phyloP scores from a whole-genome alignment of 2,888 invertebrate species.

The Marasmarcha lunaedactyla region DNA sequence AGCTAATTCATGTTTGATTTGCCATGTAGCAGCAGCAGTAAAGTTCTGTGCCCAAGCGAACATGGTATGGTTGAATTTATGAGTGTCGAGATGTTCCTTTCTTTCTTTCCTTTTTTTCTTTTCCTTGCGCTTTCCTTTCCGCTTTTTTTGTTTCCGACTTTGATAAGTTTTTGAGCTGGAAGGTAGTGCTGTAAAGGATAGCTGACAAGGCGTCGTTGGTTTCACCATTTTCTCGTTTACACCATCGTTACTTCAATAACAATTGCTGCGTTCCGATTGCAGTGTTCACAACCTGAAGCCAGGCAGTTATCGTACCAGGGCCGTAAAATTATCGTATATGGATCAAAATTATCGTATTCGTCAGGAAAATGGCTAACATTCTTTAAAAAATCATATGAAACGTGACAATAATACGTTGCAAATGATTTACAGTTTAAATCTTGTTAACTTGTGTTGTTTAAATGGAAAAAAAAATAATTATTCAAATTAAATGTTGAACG shows the following conservation, averaged over 20 bases:
- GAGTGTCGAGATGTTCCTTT: constrained; percentile 14
- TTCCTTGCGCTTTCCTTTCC: constrained; percentile 12
- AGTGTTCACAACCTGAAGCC: too few species aligned
- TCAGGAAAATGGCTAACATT: too few species aligned
- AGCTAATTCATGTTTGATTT: constrained; percentile 68
- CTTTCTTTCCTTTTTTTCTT: constrained; percentile 9
- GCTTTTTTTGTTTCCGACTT: constrained; percentile 23
- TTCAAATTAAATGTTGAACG: too few species aligned
- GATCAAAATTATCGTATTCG: too few species aligned
- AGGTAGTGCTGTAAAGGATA: too few species aligned
- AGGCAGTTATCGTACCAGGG: too few species aligned
- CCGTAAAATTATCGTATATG: too few species aligned
- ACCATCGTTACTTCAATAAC: neutral
- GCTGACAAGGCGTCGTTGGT: constrained; percentile 18
- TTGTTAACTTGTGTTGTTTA: too few species aligned
- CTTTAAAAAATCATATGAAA: too few species aligned
- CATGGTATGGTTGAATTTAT: constrained; percentile 32
- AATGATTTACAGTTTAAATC: too few species aligned
- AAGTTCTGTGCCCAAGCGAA: constrained; percentile 50
- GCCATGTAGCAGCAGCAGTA: constrained; percentile 51
- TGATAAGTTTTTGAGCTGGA: constrained; percentile 9
- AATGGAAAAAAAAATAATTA: too few species aligned
- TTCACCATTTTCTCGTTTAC: constrained; percentile 24
- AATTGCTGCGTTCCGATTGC: constrained; percentile 3
- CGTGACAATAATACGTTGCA: too few species aligned